Conservation (phyloP, 2,113 vertebrate species). For the Leptosomus discolor region DNA sequence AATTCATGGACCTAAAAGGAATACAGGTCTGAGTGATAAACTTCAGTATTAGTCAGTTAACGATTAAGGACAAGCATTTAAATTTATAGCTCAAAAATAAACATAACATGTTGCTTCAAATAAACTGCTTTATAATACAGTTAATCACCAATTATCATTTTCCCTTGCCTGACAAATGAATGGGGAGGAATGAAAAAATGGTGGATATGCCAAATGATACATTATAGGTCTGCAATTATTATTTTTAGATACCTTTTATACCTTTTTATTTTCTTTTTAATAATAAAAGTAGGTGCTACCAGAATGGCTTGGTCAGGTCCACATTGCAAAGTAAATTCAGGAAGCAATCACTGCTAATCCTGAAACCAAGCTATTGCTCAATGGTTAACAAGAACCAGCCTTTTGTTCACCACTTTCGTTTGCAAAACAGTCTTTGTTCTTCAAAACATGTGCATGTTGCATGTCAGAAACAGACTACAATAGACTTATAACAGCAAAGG, state of each 20-base stretch:
- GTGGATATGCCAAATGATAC: background rate
- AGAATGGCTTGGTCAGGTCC: background rate
- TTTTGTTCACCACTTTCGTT: background rate
- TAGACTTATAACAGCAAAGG: background rate
- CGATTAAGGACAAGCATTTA: background rate
- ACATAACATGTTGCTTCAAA: background rate
- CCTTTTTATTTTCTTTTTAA: background rate
- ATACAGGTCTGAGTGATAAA: background rate
- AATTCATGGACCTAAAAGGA: background rate
- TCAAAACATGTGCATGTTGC: background rate
- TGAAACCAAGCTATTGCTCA: background rate
- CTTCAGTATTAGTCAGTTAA: background rate
- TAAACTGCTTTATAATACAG: background rate
- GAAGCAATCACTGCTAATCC: background rate
- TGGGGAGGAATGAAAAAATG: background rate
- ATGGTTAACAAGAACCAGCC: background rate
- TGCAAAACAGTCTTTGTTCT: background rate
- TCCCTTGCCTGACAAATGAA: background rate
- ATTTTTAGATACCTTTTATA: background rate
- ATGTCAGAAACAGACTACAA: background rate
- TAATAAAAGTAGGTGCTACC: background rate
- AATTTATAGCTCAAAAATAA: conserved; percentile 10
- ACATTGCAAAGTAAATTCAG: background rate
- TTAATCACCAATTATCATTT: background rate
- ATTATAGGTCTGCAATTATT: background rate